Conservation (phyloP, 2,113 vertebrate species). For the Cyanoderma ruficeps region DNA sequence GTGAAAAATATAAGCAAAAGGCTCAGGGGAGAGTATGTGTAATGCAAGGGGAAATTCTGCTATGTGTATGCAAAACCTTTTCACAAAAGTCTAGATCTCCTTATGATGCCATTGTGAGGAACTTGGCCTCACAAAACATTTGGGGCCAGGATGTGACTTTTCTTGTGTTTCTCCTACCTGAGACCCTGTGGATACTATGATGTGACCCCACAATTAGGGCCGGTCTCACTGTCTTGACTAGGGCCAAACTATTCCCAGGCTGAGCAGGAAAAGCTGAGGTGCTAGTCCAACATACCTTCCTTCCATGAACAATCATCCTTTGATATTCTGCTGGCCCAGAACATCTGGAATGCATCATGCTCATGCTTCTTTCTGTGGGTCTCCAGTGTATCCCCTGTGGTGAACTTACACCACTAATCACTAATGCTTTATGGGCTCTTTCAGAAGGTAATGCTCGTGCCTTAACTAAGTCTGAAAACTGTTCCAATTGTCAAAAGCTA, state of each 20-base stretch:
- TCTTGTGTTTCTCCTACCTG: fast-evolving
- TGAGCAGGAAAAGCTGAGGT: not conserved
- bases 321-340: not conserved
- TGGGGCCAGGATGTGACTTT: not conserved
- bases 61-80: not conserved
- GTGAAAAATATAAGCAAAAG: not conserved
- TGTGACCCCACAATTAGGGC: not conserved
- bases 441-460: not conserved
- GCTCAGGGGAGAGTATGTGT: not conserved
- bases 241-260: not conserved
- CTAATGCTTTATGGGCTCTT: not conserved
- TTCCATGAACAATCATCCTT: not conserved
- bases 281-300: not conserved
- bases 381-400: not conserved
- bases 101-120: not conserved
- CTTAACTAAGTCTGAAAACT: not conserved
- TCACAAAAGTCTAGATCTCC: not conserved
- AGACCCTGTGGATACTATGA: not conserved
- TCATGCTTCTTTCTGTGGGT: not conserved
- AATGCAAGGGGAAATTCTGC: not conserved
- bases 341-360: not conserved
- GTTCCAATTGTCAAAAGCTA: not conserved
- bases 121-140: fast-evolving
- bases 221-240: not conserved
- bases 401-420: not conserved